phyloP scores from a whole-genome alignment of 2,113 vertebrate species.

The Cairina moschata region DNA sequence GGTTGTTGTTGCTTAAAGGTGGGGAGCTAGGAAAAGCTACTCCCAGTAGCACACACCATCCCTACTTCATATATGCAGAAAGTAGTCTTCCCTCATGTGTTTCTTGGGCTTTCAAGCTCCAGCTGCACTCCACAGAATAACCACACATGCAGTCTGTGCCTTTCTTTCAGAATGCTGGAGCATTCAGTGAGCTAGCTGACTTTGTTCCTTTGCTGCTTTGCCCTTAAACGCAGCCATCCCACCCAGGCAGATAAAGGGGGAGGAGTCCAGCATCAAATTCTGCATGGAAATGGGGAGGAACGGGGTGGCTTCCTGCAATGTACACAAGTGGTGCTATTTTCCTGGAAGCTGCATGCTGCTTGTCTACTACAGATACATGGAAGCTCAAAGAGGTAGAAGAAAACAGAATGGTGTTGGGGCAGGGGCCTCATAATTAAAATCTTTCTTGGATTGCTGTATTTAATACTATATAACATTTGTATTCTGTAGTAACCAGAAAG shows the following conservation, averaged over 20 bases:
- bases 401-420: neutral
- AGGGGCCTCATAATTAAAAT: neutral
- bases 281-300: neutral
- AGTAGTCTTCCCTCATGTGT: neutral
- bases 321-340: neutral
- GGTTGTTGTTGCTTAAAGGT: neutral
- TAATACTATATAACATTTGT: neutral
- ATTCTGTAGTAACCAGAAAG: neutral
- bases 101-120: neutral
- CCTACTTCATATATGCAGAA: neutral
- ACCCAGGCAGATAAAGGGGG: neutral
- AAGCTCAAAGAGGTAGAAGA: neutral
- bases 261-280: neutral
- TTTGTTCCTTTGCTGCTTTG: neutral
- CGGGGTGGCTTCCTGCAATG: neutral
- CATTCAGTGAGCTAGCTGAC: neutral
- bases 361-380: neutral
- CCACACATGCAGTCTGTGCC: neutral
- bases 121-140: neutral
- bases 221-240: neutral
- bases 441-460: neutral
- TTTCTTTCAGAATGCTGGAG: neutral
- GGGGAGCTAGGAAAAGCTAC: neutral
- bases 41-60: neutral
- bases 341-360: neutral